Percentiles rank a stretch among this genome's conserved stretches.
Conservation (phyloP, 1,140 invertebrate genomes). For the Hestina assimilis region DNA sequence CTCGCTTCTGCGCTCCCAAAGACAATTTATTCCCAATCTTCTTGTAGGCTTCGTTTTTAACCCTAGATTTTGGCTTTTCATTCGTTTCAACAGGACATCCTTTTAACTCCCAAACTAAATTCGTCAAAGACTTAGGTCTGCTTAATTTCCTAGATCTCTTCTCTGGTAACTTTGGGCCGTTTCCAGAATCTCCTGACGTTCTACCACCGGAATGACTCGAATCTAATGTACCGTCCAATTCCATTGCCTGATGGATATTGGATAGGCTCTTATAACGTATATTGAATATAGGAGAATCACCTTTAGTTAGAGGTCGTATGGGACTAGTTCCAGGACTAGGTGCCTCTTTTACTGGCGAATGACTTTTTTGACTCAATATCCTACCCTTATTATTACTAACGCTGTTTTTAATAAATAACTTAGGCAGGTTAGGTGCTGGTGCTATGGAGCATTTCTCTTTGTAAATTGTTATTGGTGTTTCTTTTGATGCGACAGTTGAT, state of each 20-base stretch:
- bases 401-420: conserved; percentile 88
- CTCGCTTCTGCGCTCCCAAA: conserved; percentile 72
- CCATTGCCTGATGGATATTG: conserved; percentile 88
- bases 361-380: conserved; percentile 85
- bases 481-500: conserved; percentile 71
- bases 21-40: conserved; percentile 74
- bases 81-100: conserved; percentile 78
- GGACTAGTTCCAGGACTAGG: conserved; percentile 80
- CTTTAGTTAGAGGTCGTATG: conserved; percentile 79
- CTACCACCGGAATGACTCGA: conserved; percentile 92
- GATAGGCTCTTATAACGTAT: conserved; percentile 90
- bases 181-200: conserved; percentile 89
- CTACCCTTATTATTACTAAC: conserved; percentile 82
- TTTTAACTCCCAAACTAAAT: conserved; percentile 90
- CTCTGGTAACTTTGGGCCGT: conserved; percentile 88
- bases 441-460: conserved; percentile 75
- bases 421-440: conserved; percentile 79
- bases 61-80: conserved; percentile 80
- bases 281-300: conserved; percentile 88
- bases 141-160: conserved; percentile 87
- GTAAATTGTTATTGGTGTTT: conserved; percentile 79
- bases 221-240: conserved; percentile 89
- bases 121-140: conserved; percentile 89
- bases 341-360: conserved; percentile 85
- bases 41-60: conserved; percentile 79